These are phyloP conservation scores for Myotis pilosus DNA, from an alignment of 2,797 vertebrate genomes.

Conservation along the genomic window DNA sequence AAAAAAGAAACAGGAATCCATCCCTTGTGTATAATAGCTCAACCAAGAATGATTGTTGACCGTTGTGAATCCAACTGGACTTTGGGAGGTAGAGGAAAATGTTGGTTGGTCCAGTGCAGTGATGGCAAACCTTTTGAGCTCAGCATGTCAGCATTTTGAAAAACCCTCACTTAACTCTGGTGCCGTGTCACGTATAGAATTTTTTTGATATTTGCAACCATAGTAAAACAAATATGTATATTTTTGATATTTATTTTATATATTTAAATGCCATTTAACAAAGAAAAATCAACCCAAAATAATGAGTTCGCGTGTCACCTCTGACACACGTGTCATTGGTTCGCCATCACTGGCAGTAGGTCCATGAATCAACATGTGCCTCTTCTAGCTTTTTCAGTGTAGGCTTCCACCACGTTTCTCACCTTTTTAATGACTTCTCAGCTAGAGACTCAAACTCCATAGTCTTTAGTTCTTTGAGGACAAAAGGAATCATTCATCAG, in stretches of 20 bases:
- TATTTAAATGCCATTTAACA: too few species aligned
- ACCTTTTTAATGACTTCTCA: background rate
- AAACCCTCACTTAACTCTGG: too few species aligned
- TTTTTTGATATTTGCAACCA: too few species aligned
- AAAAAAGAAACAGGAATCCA: background rate
- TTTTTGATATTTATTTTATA: too few species aligned
- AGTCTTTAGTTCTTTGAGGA: background rate
- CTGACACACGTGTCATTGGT: too few species aligned
- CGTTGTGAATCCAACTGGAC: background rate
- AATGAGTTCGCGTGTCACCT: too few species aligned
- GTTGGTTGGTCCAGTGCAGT: background rate
- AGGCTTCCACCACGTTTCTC: background rate
- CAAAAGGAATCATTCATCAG: background rate
- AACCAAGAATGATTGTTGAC: background rate
- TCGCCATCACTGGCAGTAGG: background rate
- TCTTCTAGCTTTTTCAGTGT: background rate
- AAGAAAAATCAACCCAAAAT: too few species aligned
- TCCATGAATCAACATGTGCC: background rate
- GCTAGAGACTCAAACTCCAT: background rate
- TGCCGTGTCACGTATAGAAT: too few species aligned
- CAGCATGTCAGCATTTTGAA: too few species aligned
- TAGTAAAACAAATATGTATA: too few species aligned
- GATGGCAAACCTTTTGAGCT: too few species aligned
- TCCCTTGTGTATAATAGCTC: background rate
- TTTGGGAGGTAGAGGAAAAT: background rate